Conservation (phyloP, 2,113 vertebrate species). For the Australoheros scitulus region DNA sequence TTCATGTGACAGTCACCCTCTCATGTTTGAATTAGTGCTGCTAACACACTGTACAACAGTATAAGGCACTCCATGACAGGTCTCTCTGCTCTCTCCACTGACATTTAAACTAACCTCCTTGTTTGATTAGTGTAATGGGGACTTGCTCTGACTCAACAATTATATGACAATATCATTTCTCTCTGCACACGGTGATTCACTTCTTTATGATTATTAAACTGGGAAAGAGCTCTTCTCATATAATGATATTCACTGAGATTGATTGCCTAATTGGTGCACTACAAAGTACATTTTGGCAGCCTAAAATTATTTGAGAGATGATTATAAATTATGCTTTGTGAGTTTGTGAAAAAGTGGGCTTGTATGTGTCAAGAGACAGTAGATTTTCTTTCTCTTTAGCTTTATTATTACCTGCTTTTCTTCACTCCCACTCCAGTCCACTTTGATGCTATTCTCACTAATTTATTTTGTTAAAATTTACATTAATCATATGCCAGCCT, state of each 20-base stretch:
- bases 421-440: background rate
- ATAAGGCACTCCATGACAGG: background rate
- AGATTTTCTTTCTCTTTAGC: background rate
- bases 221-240: background rate
- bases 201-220: slow-evolving; percentile 3
- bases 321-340: slow-evolving; percentile 12
- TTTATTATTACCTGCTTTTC: background rate
- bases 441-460: slow-evolving; percentile 12
- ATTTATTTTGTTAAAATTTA: slow-evolving; percentile 24
- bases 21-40: background rate
- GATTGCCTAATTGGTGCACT: slow-evolving; percentile 11
- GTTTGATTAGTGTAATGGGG: slow-evolving; percentile 17
- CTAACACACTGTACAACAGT: background rate
- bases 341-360: slow-evolving; percentile 9
- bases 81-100: background rate
- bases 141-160: slow-evolving; percentile 3
- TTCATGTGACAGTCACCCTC: background rate
- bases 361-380: background rate
- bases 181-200: background rate
- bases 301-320: background rate
- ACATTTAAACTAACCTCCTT: slow-evolving; percentile 10
- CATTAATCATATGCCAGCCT: background rate
- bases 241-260: background rate
- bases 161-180: slow-evolving; percentile 2
- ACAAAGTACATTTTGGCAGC: background rate